Conservation (phyloP, 2,797 vertebrate species). For the Hapalemur alaotrensis region DNA sequence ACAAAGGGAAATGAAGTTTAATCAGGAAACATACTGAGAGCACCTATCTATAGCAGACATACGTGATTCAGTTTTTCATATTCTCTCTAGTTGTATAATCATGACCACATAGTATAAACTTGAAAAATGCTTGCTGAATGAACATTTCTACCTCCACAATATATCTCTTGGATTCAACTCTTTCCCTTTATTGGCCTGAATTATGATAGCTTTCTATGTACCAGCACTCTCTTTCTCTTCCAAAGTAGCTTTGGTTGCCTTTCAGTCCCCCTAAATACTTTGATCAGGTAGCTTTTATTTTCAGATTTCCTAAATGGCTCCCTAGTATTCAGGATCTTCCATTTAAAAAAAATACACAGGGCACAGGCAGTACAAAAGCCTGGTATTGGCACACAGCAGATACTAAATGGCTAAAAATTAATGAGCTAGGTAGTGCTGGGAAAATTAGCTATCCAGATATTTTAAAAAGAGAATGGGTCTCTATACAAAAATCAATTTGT, state of each 20-base stretch:
- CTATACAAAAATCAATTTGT: slow-evolving; percentile 39
- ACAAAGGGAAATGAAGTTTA: slow-evolving; percentile 46
- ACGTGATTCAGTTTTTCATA: not conserved
- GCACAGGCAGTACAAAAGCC: not conserved
- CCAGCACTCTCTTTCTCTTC: not conserved
- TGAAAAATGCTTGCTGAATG: not conserved
- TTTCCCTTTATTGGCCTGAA: not conserved
- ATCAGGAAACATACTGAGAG: not conserved
- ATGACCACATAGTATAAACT: not conserved
- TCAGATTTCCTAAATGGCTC: not conserved
- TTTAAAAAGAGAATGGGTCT: slow-evolving; percentile 35
- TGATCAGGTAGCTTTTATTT: not conserved
- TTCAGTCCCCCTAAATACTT: not conserved
- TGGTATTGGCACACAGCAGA: not conserved
- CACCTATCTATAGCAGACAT: not conserved
- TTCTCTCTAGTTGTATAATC: not conserved
- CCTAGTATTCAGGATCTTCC: not conserved
- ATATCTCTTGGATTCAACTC: not conserved
- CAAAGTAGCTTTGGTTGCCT: slow-evolving; percentile 24
- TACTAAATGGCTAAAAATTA: slow-evolving; percentile 27
- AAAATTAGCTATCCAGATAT: slow-evolving; percentile 1
- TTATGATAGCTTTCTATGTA: not conserved
- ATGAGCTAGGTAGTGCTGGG: not conserved
- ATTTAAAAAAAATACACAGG: not conserved
- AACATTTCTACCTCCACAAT: not conserved